These are phyloP conservation scores for Coelopa pilipes DNA, from an alignment of 2,888 invertebrate genomes.

Conservation along the genomic window DNA sequence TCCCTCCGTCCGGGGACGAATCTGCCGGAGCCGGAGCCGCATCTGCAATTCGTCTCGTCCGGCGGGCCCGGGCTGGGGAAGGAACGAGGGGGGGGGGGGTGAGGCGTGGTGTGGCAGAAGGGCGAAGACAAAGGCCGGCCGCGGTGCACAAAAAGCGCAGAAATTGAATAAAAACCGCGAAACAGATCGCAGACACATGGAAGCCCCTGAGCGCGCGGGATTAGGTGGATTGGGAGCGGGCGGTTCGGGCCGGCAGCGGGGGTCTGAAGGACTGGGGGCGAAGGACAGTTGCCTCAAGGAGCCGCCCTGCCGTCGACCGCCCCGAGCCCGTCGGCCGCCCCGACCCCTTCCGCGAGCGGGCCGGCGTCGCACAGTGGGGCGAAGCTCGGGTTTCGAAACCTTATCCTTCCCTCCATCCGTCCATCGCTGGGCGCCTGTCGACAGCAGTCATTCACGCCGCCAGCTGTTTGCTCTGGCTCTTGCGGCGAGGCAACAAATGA, in stretches of 20 bases:
- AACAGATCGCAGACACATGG: conserved; percentile 39
- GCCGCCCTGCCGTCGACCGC: conserved; percentile 12
- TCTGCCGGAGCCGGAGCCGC: conserved; percentile 14
- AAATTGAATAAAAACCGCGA: conserved; percentile 34
- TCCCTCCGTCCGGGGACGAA: too few species aligned
- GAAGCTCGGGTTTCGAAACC: too few species aligned
- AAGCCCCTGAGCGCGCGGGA: conserved; percentile 33
- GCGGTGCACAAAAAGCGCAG: conserved; percentile 10
- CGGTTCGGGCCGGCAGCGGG: too few species aligned
- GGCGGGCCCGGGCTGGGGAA: background rate
- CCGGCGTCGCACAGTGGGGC: too few species aligned
- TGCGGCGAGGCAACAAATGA: conserved; percentile 2
- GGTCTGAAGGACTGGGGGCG: too few species aligned
- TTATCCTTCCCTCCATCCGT: conserved; percentile 9
- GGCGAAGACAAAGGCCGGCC: conserved; percentile 17
- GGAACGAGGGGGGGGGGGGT: background rate
- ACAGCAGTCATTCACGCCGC: background rate
- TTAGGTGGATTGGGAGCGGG: conserved; percentile 24
- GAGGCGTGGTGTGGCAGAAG: background rate
- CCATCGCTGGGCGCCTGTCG: conserved; percentile 11
- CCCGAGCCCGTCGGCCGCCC: background rate
- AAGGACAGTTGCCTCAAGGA: too few species aligned
- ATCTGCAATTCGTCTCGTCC: conserved; percentile 29
- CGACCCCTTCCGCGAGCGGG: too few species aligned
- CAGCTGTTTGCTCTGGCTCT: background rate